phyloP scores from a whole-genome alignment of 2,113 vertebrate genomes.

The Corythornis vintsioides region DNA sequence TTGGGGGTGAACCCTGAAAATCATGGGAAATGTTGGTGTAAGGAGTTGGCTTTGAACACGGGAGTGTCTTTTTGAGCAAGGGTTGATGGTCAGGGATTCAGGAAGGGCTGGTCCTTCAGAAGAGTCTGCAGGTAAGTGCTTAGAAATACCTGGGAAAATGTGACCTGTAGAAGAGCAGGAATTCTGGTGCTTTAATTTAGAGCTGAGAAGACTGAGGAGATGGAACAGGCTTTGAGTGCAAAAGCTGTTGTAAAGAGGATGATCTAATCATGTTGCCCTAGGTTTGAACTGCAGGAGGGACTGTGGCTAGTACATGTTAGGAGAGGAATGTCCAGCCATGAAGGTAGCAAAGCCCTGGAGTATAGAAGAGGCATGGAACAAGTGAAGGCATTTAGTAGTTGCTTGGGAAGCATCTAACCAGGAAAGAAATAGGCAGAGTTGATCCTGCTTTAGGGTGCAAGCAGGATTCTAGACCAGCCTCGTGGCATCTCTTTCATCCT shows the following conservation, averaged over 20 bases:
- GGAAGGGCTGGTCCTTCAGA: neutral
- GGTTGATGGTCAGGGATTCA: neutral
- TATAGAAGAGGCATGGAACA: neutral
- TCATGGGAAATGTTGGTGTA: neutral
- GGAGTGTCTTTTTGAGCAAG: neutral
- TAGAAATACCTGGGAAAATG: neutral
- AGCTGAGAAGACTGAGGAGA: neutral
- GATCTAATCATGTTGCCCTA: neutral
- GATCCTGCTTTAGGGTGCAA: neutral
- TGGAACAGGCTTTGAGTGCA: neutral
- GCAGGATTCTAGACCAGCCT: neutral
- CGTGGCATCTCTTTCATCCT: neutral
- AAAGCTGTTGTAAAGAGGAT: neutral
- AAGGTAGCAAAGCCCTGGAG: neutral
- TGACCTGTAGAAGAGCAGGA: neutral
- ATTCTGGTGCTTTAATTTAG: neutral
- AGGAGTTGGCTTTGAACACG: neutral
- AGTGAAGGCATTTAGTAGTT: neutral
- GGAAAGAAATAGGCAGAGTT: neutral
- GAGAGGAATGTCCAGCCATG: neutral
- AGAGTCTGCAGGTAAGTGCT: neutral
- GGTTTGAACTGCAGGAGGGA: neutral
- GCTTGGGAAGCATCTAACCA: neutral
- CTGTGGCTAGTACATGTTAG: neutral
- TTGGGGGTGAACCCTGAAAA: neutral